Conservation (phyloP, 92 coral and sea anemone genomes). For the Parazoanthus atlanticus region DNA sequence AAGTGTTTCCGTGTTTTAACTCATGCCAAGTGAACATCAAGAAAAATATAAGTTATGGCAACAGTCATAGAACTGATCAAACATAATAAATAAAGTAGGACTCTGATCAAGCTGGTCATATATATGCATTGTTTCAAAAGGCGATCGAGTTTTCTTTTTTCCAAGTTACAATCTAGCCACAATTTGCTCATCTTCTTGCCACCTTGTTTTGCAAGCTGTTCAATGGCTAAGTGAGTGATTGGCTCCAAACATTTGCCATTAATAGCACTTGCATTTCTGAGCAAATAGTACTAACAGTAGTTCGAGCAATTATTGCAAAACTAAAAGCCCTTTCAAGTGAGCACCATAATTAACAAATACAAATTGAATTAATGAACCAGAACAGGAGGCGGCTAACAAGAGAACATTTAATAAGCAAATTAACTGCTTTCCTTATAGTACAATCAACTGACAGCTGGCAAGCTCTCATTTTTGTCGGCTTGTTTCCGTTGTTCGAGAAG, state of each 20-base stretch:
- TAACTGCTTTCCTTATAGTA: neutral
- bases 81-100: no score
- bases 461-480: slow-evolving; percentile 13
- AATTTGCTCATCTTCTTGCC: no score
- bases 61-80: no score
- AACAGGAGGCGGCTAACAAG: neutral
- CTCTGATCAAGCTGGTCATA: no score
- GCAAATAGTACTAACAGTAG: neutral
- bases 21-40: no score
- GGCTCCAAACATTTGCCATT: neutral
- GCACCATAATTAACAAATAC: slow-evolving; percentile 17
- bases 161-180: no score
- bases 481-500: slow-evolving; percentile 2
- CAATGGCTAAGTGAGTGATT: no score
- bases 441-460: slow-evolving; percentile 34
- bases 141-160: no score
- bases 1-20: no score
- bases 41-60: no score
- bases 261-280: neutral
- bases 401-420: slow-evolving; percentile 26
- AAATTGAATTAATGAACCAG: neutral
- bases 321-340: slow-evolving; percentile 19
- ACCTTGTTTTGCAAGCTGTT: no score
- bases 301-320: neutral
- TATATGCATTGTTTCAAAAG: no score